Conservation (phyloP, 1,140 invertebrate species). For the Periplaneta americana region DNA sequence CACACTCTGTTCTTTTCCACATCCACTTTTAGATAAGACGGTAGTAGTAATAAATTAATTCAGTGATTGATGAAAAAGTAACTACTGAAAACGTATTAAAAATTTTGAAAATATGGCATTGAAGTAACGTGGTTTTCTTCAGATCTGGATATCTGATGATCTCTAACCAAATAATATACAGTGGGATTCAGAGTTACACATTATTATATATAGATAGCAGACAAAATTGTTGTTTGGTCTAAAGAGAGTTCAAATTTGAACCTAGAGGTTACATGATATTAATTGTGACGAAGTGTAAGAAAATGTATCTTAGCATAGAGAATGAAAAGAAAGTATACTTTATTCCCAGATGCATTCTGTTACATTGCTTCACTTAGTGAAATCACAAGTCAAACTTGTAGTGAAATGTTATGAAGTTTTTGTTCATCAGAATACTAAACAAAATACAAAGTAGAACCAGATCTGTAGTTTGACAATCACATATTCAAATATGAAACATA, state of each 20-base stretch:
- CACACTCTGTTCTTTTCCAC: too few species aligned
- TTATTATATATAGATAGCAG: background rate
- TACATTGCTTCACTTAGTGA: background rate
- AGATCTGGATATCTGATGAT: too few species aligned
- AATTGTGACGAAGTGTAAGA: background rate
- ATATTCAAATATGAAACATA: background rate
- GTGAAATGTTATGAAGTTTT: too few species aligned
- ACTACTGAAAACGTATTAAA: too few species aligned
- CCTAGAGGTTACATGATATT: too few species aligned
- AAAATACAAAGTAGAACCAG: background rate
- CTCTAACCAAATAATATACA: background rate
- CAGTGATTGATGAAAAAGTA: too few species aligned
- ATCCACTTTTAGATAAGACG: too few species aligned
- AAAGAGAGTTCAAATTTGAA: background rate
- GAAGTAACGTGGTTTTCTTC: too few species aligned
- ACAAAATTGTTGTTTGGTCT: background rate
- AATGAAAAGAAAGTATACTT: background rate
- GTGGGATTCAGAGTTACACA: background rate
- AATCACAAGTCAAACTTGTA: background rate
- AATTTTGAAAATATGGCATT: too few species aligned
- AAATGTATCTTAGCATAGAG: background rate
- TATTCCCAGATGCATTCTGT: background rate
- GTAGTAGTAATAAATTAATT: too few species aligned
- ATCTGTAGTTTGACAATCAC: background rate
- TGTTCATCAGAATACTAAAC: too few species aligned